Conservation (phyloP, 2,888 invertebrate species). For the Nipponacmea schrenckii region DNA sequence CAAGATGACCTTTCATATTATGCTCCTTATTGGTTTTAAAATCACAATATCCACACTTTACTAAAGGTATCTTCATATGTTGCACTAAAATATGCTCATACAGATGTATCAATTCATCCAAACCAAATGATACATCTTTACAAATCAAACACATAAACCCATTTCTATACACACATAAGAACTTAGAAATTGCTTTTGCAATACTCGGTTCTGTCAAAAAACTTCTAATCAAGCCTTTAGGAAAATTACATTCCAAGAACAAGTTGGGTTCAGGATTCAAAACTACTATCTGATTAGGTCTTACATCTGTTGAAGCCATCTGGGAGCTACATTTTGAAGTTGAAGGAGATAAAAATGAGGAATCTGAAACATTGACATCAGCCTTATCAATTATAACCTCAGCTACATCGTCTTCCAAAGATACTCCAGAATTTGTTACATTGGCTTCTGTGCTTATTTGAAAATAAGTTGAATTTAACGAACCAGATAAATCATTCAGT, state of each 20-base stretch:
- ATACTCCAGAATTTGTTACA: too few relatives aligned
- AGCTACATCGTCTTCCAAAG: not conserved
- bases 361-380: not conserved
- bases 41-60: not conserved
- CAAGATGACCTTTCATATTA: not conserved
- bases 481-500: too few relatives aligned
- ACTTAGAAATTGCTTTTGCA: not conserved
- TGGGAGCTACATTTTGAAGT: not conserved
- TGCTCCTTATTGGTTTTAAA: not conserved
- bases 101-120: not conserved
- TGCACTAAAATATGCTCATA: not conserved
- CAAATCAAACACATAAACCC: not conserved
- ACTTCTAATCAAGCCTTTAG: not conserved
- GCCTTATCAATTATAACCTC: not conserved
- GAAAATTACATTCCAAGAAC: not conserved
- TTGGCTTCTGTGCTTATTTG: too few relatives aligned
- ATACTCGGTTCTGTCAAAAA: not conserved
- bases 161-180: not conserved
- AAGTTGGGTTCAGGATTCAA: not conserved
- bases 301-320: not conserved
- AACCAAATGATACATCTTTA: not conserved
- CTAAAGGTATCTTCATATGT: conserved; percentile 1
- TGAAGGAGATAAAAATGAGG: not conserved
- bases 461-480: too few relatives aligned
- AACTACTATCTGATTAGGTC: not conserved